These are phyloP conservation scores for Camptogramma bilineatum DNA, from an alignment of 2,888 invertebrate species.

Conservation along the genomic window DNA sequence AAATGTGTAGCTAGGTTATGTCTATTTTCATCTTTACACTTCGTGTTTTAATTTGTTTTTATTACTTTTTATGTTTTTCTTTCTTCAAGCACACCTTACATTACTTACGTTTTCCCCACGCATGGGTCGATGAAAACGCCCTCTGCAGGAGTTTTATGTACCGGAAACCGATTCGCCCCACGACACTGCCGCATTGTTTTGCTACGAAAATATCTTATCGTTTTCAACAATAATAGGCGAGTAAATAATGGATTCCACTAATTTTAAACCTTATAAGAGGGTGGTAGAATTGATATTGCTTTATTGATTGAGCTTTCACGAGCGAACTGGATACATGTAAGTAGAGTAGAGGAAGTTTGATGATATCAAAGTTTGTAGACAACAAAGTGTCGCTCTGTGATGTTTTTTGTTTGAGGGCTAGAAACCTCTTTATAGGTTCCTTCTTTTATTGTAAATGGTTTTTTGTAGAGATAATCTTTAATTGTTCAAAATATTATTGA, in stretches of 20 bases:
- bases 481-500: no score
- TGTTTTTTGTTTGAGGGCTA: neutral
- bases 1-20: neutral
- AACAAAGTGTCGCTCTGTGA: neutral
- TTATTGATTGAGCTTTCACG: neutral
- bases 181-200: constrained; percentile 58
- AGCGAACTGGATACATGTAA: neutral
- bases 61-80: constrained; percentile 1
- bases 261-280: constrained; percentile 27
- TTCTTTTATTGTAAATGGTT: no score
- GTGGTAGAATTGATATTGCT: constrained; percentile 9
- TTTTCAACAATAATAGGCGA: constrained; percentile 17
- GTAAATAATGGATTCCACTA: constrained; percentile 34
- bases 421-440: neutral
- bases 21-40: neutral
- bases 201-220: constrained; percentile 50
- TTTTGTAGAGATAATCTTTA: no score
- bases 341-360: neutral
- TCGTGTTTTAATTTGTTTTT: neutral
- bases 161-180: constrained; percentile 63
- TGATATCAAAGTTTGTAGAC: constrained; percentile 17
- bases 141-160: constrained; percentile 57
- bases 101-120: no score
- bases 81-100: constrained; percentile 1
- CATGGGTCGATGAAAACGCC: constrained; percentile 57